phyloP scores from a whole-genome alignment of 2,888 invertebrate genomes.

The Mystacides longicornis region DNA sequence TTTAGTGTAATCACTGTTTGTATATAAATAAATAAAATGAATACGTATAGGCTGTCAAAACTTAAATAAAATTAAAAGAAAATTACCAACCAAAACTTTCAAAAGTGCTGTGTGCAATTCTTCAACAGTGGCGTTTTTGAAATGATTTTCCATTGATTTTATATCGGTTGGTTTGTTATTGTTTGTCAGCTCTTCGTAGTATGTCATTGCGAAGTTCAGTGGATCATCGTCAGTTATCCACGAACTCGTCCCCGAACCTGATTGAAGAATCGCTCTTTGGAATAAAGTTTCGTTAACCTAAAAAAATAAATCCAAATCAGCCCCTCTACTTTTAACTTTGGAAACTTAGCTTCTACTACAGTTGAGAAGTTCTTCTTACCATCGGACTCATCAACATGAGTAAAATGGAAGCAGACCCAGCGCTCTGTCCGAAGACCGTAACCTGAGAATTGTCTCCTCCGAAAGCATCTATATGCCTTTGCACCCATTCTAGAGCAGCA shows the following conservation, averaged over 20 bases:
- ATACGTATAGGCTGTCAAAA: too few species aligned
- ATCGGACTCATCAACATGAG: slow-evolving; percentile 39
- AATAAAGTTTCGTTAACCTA: slow-evolving; percentile 37
- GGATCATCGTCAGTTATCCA: slow-evolving; percentile 43
- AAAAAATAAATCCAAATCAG: background rate
- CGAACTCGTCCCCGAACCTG: slow-evolving; percentile 42
- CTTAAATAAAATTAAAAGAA: too few species aligned
- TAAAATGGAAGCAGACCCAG: slow-evolving; percentile 43
- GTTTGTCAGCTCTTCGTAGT: slow-evolving; percentile 33
- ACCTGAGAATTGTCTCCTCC: slow-evolving; percentile 44
- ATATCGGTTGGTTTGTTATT: slow-evolving; percentile 32
- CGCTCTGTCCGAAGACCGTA: slow-evolving; percentile 49
- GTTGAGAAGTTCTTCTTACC: slow-evolving; percentile 27
- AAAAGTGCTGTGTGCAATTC: slow-evolving; percentile 36
- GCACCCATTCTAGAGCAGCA: slow-evolving; percentile 46
- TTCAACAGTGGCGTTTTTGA: slow-evolving; percentile 34
- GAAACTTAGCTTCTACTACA: too few species aligned
- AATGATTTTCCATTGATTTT: slow-evolving; percentile 33
- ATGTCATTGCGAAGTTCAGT: slow-evolving; percentile 32
- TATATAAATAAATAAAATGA: too few species aligned
- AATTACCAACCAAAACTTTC: slow-evolving; percentile 27
- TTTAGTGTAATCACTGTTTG: too few species aligned
- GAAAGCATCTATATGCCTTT: slow-evolving; percentile 40
- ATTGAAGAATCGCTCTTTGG: slow-evolving; percentile 44
- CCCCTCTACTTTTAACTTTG: background rate